These are phyloP conservation scores for Hucho hucho DNA, from an alignment of 2,113 vertebrate species.

Conservation along the genomic window DNA sequence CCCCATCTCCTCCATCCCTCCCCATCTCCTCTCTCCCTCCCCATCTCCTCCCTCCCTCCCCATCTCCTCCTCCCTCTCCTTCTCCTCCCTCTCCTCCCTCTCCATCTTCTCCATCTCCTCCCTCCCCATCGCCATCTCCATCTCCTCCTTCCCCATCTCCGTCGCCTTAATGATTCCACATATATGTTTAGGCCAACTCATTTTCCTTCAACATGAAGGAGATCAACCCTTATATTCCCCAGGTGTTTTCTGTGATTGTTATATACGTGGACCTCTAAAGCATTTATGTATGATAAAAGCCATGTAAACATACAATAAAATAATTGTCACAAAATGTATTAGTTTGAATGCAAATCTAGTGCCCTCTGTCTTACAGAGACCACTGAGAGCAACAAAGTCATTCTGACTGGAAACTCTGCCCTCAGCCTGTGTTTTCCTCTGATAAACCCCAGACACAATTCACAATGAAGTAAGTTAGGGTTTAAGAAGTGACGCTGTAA, in stretches of 20 bases:
- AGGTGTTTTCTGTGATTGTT: not conserved
- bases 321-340: too few species aligned
- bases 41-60: too few species aligned
- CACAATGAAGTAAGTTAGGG: not conserved
- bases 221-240: not conserved
- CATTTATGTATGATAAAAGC: not conserved
- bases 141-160: not conserved
- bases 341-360: too few species aligned
- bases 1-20: too few species aligned
- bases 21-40: too few species aligned
- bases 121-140: not conserved
- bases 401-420: not conserved
- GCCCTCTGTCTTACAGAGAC: not conserved
- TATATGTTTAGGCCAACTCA: not conserved
- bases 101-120: not conserved
- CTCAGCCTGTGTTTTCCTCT: too few species aligned
- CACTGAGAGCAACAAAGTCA: not conserved
- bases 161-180: not conserved
- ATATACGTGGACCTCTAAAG: not conserved
- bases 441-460: not conserved
- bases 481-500: too few species aligned
- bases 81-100: not conserved
- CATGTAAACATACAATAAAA: not conserved
- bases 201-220: not conserved
- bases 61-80: too few species aligned